phyloP scores from a whole-genome alignment of 2,888 invertebrate species.

The Theretra japonica region DNA sequence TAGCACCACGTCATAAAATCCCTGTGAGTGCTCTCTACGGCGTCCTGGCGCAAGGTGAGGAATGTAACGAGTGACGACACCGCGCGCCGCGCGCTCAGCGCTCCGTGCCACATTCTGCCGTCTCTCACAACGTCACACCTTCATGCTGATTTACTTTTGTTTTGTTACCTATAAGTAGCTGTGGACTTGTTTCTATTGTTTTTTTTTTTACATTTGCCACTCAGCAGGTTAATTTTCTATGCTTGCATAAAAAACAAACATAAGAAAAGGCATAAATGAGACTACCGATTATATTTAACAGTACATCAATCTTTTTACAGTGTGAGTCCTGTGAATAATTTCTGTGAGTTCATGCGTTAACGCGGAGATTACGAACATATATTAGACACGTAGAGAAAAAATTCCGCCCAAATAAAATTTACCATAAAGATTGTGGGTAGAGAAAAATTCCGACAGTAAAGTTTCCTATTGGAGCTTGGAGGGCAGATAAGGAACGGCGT shows the following conservation, averaged over 20 bases:
- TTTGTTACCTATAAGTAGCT: too few relatives aligned
- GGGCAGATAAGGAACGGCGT: neutral
- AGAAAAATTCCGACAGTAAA: constrained; percentile 22
- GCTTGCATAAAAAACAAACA: neutral
- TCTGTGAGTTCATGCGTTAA: neutral
- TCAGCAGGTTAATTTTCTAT: too few relatives aligned
- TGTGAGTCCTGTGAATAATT: neutral
- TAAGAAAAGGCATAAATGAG: too few relatives aligned
- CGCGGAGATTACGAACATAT: constrained; percentile 1
- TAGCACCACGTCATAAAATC: constrained; percentile 71
- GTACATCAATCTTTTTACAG: neutral
- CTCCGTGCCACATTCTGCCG: constrained; percentile 2
- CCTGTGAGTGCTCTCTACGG: constrained; percentile 59
- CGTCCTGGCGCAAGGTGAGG: constrained; percentile 44
- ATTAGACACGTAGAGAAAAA: constrained; percentile 24
- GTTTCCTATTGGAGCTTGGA: neutral
- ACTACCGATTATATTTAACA: neutral
- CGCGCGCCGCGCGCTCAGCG: constrained; percentile 11
- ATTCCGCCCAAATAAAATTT: constrained; percentile 51
- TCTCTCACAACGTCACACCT: neutral
- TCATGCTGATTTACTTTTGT: neutral
- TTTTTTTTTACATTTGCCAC: too few relatives aligned
- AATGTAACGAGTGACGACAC: constrained; percentile 41
- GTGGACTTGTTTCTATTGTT: too few relatives aligned
- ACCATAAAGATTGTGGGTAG: constrained; percentile 50